phyloP scores from a whole-genome alignment of 2,888 invertebrate species.

The Xanthia togata region DNA sequence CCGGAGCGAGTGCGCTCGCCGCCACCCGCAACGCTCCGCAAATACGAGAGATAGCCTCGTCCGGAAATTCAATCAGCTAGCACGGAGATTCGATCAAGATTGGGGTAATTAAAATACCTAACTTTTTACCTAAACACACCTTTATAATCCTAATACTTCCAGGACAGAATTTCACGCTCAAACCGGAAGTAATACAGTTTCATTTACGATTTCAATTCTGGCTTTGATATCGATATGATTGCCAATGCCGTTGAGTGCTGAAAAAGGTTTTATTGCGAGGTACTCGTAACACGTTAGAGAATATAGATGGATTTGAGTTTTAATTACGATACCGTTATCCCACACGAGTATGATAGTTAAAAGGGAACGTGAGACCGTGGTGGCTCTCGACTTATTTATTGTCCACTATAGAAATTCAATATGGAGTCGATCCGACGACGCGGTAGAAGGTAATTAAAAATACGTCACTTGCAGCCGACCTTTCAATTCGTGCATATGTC shows the following conservation, averaged over 20 bases:
- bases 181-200: constrained; percentile 38
- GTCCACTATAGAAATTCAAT: constrained; percentile 88
- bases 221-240: constrained; percentile 47
- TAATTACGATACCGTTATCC: constrained; percentile 73
- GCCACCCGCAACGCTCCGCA: constrained; percentile 82
- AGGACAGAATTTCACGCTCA: constrained; percentile 26
- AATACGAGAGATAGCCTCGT: constrained; percentile 86
- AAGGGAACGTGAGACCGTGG: constrained; percentile 69
- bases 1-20: constrained; percentile 77
- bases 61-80: constrained; percentile 89
- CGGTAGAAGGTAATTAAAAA: constrained; percentile 90
- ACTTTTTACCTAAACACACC: constrained; percentile 79
- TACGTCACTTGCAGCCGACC: constrained; percentile 89
- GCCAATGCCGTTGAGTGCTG: constrained; percentile 33
- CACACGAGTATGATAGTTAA: constrained; percentile 71
- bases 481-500: constrained; percentile 89
- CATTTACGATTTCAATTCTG: constrained; percentile 39
- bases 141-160: constrained; percentile 29
- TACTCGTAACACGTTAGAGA: constrained; percentile 45
- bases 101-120: constrained; percentile 88
- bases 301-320: constrained; percentile 68
- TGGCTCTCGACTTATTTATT: constrained; percentile 82
- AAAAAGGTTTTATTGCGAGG: constrained; percentile 53
- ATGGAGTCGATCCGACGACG: constrained; percentile 81
- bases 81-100: constrained; percentile 88